Conservation (phyloP, 2,888 invertebrate genomes). For the Aspidapion aeneum region DNA sequence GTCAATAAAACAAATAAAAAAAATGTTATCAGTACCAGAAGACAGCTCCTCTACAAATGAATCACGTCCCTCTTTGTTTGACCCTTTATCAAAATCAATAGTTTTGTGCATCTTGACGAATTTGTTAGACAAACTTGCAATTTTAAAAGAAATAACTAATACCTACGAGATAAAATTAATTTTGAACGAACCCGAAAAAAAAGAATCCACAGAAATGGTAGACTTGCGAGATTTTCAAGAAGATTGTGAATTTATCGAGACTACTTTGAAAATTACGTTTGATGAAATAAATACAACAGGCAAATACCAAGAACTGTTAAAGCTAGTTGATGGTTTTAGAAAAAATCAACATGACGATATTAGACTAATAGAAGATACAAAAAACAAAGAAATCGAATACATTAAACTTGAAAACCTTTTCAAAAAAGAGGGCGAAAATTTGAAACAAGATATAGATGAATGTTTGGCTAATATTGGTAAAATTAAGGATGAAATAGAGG, state of each 20-base stretch:
- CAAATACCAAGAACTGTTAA: slow-evolving; percentile 23
- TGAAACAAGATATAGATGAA: slow-evolving; percentile 26
- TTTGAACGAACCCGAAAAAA: slow-evolving; percentile 14
- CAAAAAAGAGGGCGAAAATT: slow-evolving; percentile 28
- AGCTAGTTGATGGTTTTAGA: slow-evolving; percentile 25
- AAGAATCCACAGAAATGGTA: slow-evolving; percentile 16
- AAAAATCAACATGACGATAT: slow-evolving; percentile 24
- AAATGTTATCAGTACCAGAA: not conserved
- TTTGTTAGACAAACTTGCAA: slow-evolving; percentile 25
- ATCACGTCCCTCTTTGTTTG: not conserved
- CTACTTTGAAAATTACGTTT: slow-evolving; percentile 21
- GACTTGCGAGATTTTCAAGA: slow-evolving; percentile 21
- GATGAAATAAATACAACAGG: slow-evolving; percentile 24
- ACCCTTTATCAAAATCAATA: slow-evolving; percentile 15
- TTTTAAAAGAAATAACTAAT: slow-evolving; percentile 24
- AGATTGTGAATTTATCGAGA: slow-evolving; percentile 27
- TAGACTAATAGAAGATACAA: slow-evolving; percentile 19
- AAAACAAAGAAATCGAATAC: slow-evolving; percentile 23
- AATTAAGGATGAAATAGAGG: slow-evolving; percentile 39
- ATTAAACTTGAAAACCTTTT: slow-evolving; percentile 25
- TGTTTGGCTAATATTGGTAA: slow-evolving; percentile 32
- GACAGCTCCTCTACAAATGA: not conserved
- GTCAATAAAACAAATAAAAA: too few species aligned
- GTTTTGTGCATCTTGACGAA: slow-evolving; percentile 22
- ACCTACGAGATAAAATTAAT: slow-evolving; percentile 21